These are phyloP conservation scores for Cyprinodon variegatus DNA, from an alignment of 2,113 vertebrate genomes.

Conservation along the genomic window DNA sequence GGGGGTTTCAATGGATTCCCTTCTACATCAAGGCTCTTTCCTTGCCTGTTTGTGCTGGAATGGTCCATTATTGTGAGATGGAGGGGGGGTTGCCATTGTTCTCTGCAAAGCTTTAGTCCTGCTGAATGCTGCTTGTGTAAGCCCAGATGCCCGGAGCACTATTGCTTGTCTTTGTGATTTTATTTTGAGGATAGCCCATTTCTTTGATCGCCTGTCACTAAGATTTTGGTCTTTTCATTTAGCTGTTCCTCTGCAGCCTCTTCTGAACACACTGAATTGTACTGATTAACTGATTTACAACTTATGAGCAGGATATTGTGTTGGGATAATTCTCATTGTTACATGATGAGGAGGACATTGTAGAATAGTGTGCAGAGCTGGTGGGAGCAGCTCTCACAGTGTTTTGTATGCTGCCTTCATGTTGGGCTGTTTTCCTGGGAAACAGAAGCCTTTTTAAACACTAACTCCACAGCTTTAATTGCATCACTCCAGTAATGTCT, in stretches of 20 bases:
- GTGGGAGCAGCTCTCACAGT: not conserved
- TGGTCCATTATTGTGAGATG: slow-evolving; percentile 26
- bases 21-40: slow-evolving; percentile 29
- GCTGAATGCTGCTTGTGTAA: slow-evolving; percentile 5
- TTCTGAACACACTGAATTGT: not conserved
- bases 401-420: not conserved
- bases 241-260: not conserved
- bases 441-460: not conserved
- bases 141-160: not conserved
- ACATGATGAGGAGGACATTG: not conserved
- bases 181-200: not conserved
- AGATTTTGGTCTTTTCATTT: not conserved
- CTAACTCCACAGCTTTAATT: not conserved
- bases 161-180: not conserved
- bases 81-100: not conserved
- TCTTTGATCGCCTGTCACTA: not conserved
- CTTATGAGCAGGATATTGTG: not conserved
- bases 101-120: not conserved
- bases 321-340: not conserved
- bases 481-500: not conserved
- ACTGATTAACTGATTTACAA: not conserved
- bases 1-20: slow-evolving; percentile 43
- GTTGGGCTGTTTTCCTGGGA: not conserved
- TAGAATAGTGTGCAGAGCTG: not conserved
- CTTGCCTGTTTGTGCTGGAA: slow-evolving; percentile 48